phyloP scores from a whole-genome alignment of 2,888 invertebrate genomes.

The Eubasilissa splendida region DNA sequence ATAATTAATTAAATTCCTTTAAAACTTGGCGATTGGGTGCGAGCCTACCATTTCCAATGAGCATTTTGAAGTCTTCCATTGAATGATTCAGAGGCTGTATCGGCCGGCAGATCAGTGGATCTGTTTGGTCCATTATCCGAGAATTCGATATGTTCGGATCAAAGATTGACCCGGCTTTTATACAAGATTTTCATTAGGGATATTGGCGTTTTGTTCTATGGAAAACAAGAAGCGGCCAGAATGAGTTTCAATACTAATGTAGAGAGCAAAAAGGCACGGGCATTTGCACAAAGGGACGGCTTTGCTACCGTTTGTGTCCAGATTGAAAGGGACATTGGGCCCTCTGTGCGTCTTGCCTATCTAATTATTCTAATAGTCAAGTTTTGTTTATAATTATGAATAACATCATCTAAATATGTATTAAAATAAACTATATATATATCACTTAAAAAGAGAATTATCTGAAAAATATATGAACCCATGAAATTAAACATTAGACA shows the following conservation, averaged over 20 bases:
- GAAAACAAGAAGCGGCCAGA: conserved; percentile 52
- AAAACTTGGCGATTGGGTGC: too few relatives aligned
- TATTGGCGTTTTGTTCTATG: conserved; percentile 58
- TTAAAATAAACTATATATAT: too few relatives aligned
- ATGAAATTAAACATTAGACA: too few relatives aligned
- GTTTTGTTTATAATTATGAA: not conserved
- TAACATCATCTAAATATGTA: too few relatives aligned
- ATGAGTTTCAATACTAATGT: conserved; percentile 28
- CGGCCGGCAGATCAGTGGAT: conserved; percentile 7
- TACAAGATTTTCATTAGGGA: conserved; percentile 58
- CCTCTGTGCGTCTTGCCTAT: conserved; percentile 1
- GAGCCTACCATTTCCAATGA: conserved; percentile 2
- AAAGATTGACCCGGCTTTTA: conserved; percentile 49
- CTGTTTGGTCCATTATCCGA: conserved; percentile 31
- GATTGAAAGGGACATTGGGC: conserved; percentile 37
- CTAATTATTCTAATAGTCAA: conserved; percentile 46
- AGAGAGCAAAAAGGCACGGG: conserved; percentile 29
- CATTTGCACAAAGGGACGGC: conserved; percentile 29
- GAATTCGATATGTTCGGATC: conserved; percentile 35
- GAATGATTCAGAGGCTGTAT: conserved; percentile 19
- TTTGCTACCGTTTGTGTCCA: conserved; percentile 13
- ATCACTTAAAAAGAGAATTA: too few relatives aligned
- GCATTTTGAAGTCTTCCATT: conserved; percentile 4
- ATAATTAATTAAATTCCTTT: too few relatives aligned
- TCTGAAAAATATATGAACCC: too few relatives aligned